Conservation (phyloP, 2,113 vertebrate species). For the Tauraco erythrolophus region DNA sequence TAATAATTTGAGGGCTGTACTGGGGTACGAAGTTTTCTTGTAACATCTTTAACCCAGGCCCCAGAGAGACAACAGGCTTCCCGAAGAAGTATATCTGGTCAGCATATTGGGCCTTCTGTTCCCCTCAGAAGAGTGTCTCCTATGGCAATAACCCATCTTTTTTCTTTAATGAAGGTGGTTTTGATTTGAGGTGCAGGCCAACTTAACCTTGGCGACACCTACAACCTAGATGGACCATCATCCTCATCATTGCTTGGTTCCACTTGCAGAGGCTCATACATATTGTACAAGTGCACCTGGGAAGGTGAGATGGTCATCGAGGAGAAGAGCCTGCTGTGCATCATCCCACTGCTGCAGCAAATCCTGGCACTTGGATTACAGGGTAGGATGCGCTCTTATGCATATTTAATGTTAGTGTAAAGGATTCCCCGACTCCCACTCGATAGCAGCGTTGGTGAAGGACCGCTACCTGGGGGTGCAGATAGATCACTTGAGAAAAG, state of each 20-base stretch:
- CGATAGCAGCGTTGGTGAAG: background rate
- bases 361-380: background rate
- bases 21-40: background rate
- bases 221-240: background rate
- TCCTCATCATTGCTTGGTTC: background rate
- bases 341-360: background rate
- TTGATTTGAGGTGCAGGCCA: too few species aligned
- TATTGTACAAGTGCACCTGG: background rate
- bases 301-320: background rate
- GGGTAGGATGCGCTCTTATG: background rate
- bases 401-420: background rate
- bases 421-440: background rate
- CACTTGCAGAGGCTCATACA: background rate
- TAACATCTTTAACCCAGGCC: background rate
- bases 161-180: background rate
- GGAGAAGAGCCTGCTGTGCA: background rate
- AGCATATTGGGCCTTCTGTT: background rate
- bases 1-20: background rate
- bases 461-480: background rate
- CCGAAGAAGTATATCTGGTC: background rate
- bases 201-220: background rate
- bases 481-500: background rate
- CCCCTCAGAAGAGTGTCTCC: background rate
- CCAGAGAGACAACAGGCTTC: background rate
- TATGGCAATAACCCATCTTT: background rate